Percentiles rank a stretch among this genome's conserved stretches.
Conservation (phyloP, 2,797 vertebrate species). For the Sphaeramia orbicularis region DNA sequence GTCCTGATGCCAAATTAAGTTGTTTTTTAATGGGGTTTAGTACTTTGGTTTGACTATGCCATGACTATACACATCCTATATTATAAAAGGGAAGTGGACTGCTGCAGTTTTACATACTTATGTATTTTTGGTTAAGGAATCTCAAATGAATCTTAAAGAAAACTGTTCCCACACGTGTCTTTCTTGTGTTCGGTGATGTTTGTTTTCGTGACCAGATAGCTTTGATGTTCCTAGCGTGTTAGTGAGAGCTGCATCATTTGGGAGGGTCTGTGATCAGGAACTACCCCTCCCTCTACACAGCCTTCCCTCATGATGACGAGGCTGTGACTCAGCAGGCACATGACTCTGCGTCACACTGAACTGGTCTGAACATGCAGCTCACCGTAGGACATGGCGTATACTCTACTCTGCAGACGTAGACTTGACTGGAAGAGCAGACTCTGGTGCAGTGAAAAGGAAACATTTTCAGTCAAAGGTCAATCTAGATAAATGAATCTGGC, state of each 20-base stretch:
- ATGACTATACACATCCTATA: too few relatives aligned
- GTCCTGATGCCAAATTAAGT: too few relatives aligned
- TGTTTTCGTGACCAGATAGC: background rate
- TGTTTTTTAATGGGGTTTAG: too few relatives aligned
- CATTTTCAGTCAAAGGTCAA: too few relatives aligned
- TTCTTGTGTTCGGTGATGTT: constrained; percentile 11
- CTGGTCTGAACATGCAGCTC: constrained; percentile 16
- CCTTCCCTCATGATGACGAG: constrained; percentile 10
- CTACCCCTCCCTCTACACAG: constrained; percentile 18
- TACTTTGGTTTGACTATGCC: too few relatives aligned
- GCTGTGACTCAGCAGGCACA: constrained; percentile 70
- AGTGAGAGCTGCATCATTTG: background rate
- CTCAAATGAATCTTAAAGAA: too few relatives aligned
- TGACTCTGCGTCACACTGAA: constrained; percentile 55
- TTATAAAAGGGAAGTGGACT: too few relatives aligned
- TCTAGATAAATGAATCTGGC: too few relatives aligned
- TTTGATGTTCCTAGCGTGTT: too few relatives aligned
- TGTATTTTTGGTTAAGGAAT: too few relatives aligned
- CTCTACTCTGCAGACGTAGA: background rate
- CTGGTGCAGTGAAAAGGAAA: too few relatives aligned
- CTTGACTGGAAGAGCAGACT: background rate
- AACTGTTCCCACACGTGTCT: background rate
- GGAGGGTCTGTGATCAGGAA: constrained; percentile 16
- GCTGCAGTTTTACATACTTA: too few relatives aligned
- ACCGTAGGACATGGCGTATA: background rate